Conservation (phyloP, 1,140 invertebrate genomes). For the Drosophila carrolli region DNA sequence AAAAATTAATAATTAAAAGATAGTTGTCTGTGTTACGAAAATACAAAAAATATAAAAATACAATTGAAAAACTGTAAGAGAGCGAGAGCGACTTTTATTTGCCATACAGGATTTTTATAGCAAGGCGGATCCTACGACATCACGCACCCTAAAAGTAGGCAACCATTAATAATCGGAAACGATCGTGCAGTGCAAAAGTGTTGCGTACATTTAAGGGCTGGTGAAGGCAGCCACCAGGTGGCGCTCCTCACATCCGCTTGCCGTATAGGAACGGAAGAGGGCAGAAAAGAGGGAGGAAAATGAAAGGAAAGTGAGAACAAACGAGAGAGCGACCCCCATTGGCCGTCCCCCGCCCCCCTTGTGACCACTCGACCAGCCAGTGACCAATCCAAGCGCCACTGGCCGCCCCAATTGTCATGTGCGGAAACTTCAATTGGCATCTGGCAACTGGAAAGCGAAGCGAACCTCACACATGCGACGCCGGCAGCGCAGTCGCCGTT, state of each 20-base stretch:
- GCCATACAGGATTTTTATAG: conserved; percentile 24
- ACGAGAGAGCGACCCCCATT: conserved; percentile 4
- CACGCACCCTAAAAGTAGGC: conserved; percentile 40
- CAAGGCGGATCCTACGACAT: conserved; percentile 12
- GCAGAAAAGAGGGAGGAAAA: neutral
- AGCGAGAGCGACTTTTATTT: conserved; percentile 26
- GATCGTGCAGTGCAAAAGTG: neutral
- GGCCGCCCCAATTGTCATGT: conserved; percentile 62
- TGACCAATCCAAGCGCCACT: conserved; percentile 70
- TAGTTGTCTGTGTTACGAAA: conserved; percentile 82
- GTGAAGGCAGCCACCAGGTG: conserved; percentile 27
- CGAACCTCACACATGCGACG: conserved; percentile 26
- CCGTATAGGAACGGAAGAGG: neutral
- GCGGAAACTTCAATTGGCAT: conserved; percentile 73
- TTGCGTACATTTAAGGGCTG: conserved; percentile 39
- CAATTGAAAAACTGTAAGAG: conserved; percentile 70
- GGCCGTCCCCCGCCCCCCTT: conserved; percentile 12
- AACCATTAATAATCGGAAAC: neutral
- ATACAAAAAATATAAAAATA: conserved; percentile 62
- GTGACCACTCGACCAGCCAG: conserved; percentile 50
- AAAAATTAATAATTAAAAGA: conserved; percentile 77
- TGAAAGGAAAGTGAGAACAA: conserved; percentile 7
- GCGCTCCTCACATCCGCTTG: conserved; percentile 25
- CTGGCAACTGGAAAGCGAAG: conserved; percentile 6
- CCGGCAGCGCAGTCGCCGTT: conserved; percentile 16